These are phyloP conservation scores for Limnothrissa miodon DNA, from an alignment of 2,113 vertebrate species.

Conservation along the genomic window DNA sequence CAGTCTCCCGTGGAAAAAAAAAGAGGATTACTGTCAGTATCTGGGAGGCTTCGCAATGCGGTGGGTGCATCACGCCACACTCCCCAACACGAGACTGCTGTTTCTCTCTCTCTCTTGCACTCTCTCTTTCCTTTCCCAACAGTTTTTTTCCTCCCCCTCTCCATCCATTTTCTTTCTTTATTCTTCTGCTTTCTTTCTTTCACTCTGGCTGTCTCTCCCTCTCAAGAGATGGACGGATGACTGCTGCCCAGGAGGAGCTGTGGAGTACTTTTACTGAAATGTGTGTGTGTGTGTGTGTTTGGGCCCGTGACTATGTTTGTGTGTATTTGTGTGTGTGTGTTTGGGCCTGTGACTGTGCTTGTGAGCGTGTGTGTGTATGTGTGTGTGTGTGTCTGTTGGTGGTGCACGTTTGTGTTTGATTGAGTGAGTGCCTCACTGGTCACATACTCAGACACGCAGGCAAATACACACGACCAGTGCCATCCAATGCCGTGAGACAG, in stretches of 20 bases:
- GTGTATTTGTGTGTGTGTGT: background rate
- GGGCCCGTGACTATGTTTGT: background rate
- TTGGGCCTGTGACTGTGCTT: background rate
- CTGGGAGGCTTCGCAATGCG: constrained; percentile 61
- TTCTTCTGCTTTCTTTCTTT: background rate
- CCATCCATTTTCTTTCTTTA: background rate
- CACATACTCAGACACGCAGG: background rate
- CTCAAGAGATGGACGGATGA: constrained; percentile 4
- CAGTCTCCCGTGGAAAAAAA: constrained; percentile 57
- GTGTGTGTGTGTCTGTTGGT: background rate
- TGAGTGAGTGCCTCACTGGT: background rate
- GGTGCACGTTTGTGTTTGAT: background rate
- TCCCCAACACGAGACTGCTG: background rate
- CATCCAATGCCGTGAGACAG: constrained; percentile 51
- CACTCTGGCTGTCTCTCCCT: background rate
- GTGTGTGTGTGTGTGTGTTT: constrained; percentile 1
- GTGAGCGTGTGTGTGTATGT: background rate
- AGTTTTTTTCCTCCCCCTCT: background rate
- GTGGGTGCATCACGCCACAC: constrained; percentile 54
- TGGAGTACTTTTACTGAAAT: background rate
- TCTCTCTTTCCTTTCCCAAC: background rate
- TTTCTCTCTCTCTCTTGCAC: constrained; percentile 17
- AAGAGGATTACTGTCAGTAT: constrained; percentile 74
- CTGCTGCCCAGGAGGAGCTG: constrained; percentile 5
- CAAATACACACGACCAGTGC: constrained; percentile 37